These are phyloP conservation scores for Fissipunctia ypsillon DNA, from an alignment of 2,888 invertebrate genomes.

Conservation along the genomic window DNA sequence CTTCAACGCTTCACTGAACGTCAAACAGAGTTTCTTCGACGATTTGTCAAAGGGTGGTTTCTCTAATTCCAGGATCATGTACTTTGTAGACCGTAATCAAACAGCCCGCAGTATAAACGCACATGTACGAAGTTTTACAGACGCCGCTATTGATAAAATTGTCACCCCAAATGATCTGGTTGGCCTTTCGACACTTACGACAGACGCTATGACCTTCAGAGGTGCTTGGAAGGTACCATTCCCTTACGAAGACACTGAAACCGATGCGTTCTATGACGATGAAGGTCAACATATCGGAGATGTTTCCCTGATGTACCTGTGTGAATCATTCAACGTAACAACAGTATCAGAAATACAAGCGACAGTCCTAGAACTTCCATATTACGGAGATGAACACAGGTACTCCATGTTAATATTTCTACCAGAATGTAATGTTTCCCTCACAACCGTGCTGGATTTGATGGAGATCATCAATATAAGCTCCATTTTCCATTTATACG, in stretches of 20 bases:
- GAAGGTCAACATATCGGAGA: constrained; percentile 74
- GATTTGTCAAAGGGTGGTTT: constrained; percentile 68
- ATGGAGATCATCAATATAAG: constrained; percentile 84
- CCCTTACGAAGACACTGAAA: constrained; percentile 73
- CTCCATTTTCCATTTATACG: constrained; percentile 85
- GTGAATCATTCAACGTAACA: constrained; percentile 70
- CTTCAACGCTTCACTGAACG: constrained; percentile 71
- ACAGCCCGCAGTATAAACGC: constrained; percentile 78
- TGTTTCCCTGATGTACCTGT: constrained; percentile 80
- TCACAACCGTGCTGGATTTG: constrained; percentile 85
- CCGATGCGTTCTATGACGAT: constrained; percentile 77
- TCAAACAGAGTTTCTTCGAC: constrained; percentile 71
- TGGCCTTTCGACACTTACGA: constrained; percentile 72
- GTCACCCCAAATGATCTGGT: constrained; percentile 76
- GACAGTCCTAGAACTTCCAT: constrained; percentile 80
- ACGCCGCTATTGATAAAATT: constrained; percentile 79
- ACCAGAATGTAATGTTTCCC: constrained; percentile 85
- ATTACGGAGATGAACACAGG: constrained; percentile 75
- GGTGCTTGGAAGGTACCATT: constrained; percentile 80
- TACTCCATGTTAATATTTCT: constrained; percentile 92
- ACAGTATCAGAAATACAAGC: constrained; percentile 72
- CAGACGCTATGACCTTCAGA: constrained; percentile 84
- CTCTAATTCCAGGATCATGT: constrained; percentile 71
- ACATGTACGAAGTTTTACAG: constrained; percentile 76
- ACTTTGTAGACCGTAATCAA: constrained; percentile 69